Base-by-base conservation (phyloP, 2,888 invertebrate genomes). In the Nemapogon koenigi region DNA sequence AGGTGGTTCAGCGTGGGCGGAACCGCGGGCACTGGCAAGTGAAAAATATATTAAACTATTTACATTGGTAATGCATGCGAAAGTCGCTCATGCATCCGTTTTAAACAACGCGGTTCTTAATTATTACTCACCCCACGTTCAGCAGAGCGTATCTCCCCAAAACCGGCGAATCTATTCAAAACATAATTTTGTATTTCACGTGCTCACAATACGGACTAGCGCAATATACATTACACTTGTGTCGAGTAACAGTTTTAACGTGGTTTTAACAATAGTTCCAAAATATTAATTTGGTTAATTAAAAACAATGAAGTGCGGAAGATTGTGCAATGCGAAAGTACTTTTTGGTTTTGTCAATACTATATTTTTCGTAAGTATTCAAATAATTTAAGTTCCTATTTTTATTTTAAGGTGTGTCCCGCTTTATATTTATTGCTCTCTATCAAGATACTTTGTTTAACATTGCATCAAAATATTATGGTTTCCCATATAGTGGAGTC, bases 261-360 rank as follows among this genome's bases (percentile, higher is more conserved):
- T n/a, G n/a, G n/a, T n/a, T n/a, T n/a, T n/a, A n/a, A n/a, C n/a
- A n/a, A 7, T 22, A 22, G 10, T 22, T 10, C 10, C 22, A 22
- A 22, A 7, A 7, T 10, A 22, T 35, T 35, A 18, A 4, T 3
- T 18, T 10, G 35, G 11, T 15, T 17, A 7, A 22, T 22, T 22
- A 37, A 35, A 27, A 39, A 49, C 35, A 41, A 68, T 65, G 68
- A 65, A 61, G 59, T 65, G 71, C 46, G 65, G 59, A 51, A 59
- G 55, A 41, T 62, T 82, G 46, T 70, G 80, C 32, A 83, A 82
- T 60, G 83, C 86, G 39, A 87, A 85, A 72, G 79, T 82, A 46
- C 63, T 88, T 44, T 81, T 87, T 59, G 85, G 86, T 47, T 80
- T 81, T 57, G 86, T 84, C 52, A 88, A 88, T 61, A 82, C 85